Evolutionary conservation across 2,888 invertebrate species (phyloP).

Genomic region (Lasioglossum morio): DNA sequence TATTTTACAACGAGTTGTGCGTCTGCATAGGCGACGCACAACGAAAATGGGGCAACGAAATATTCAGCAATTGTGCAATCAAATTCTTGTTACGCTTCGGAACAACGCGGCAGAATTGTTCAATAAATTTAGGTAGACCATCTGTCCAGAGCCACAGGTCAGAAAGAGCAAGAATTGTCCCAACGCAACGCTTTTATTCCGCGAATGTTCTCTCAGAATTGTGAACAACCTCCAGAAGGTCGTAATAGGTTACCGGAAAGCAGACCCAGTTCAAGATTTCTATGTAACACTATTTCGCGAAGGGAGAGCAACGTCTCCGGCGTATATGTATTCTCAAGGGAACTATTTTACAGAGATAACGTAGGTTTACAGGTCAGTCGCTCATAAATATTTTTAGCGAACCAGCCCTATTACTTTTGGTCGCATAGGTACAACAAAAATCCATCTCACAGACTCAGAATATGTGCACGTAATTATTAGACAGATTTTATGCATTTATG

Average conservation of each 20-base stretch:
- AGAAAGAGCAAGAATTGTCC: too few species aligned
- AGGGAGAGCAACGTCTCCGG: background rate
- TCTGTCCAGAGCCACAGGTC: background rate
- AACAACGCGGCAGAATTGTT: background rate
- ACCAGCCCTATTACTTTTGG: background rate
- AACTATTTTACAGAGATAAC: constrained; percentile 1
- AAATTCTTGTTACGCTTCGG: background rate
- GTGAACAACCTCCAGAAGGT: background rate
- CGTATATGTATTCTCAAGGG: background rate
- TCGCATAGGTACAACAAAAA: background rate
- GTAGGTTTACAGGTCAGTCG: background rate
- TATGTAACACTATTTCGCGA: background rate
- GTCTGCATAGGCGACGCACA: background rate
- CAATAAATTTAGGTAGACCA: background rate
- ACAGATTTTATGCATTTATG: too few species aligned
- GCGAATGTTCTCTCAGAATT: background rate
- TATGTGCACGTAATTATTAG: background rate
- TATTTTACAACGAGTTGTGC: constrained; percentile 4
- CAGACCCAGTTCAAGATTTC: background rate
- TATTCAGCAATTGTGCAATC: background rate
- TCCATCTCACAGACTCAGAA: background rate
- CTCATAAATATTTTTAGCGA: background rate
- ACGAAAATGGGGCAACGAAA: background rate
- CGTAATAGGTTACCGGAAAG: background rate
- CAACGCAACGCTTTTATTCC: background rate